phyloP scores from a whole-genome alignment of 2,113 vertebrate species.

The Podarcis muralis region DNA sequence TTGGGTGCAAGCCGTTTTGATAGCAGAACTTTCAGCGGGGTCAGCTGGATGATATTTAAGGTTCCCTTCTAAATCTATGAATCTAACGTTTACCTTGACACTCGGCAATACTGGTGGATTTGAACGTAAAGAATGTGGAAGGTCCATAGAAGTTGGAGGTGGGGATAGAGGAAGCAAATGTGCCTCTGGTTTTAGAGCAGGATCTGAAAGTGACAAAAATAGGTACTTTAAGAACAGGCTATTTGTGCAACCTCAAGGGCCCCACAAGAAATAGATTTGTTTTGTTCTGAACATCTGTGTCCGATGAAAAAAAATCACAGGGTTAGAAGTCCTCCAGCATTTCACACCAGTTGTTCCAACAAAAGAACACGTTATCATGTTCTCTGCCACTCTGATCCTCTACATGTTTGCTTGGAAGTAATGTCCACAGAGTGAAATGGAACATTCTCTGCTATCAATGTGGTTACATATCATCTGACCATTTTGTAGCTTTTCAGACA shows the following conservation, averaged over 20 bases:
- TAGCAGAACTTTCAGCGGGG: too few relatives aligned
- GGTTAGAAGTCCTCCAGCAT: neutral
- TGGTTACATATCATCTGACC: neutral
- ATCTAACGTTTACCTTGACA: constrained; percentile 69
- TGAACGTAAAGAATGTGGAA: constrained; percentile 61
- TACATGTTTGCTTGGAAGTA: neutral
- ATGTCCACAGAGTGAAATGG: neutral
- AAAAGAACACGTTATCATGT: neutral
- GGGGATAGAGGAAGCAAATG: constrained; percentile 30
- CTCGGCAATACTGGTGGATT: constrained; percentile 42
- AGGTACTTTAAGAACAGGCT: neutral
- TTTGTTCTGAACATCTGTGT: neutral
- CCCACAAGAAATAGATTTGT: neutral
- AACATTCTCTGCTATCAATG: neutral
- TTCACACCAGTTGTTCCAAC: neutral
- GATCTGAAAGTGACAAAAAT: constrained; percentile 62
- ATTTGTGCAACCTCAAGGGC: neutral
- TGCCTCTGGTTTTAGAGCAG: constrained; percentile 24
- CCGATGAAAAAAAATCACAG: neutral
- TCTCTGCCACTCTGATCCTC: neutral
- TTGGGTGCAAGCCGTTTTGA: too few relatives aligned
- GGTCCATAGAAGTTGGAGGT: constrained; percentile 57
- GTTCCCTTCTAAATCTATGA: neutral
- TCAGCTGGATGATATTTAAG: too few relatives aligned
- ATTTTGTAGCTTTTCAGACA: neutral